Evolutionary conservation across 92 coral and sea anemone species (phyloP).

Genomic region (Anthopleura xanthogrammica): DNA sequence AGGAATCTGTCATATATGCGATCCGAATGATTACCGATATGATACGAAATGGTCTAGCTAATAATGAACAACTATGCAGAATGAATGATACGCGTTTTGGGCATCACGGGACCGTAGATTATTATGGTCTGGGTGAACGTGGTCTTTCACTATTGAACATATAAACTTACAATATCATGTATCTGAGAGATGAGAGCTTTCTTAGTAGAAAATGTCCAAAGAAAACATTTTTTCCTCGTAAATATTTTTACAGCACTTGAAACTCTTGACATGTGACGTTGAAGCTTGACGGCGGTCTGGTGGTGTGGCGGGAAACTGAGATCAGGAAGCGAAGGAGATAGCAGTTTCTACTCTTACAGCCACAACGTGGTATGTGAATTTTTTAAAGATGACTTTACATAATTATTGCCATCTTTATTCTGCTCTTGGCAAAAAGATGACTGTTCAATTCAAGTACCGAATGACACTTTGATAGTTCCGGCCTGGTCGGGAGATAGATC

Average conservation of each 20-base stretch:
- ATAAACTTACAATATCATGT: background rate
- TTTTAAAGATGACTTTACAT: too few relatives aligned
- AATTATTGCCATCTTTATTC: too few relatives aligned
- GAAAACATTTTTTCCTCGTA: background rate
- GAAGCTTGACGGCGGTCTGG: background rate
- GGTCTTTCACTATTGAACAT: background rate
- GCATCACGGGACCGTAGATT: background rate
- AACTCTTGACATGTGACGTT: background rate
- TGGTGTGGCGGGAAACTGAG: background rate
- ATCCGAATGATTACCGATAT: constrained; percentile 14
- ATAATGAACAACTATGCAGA: background rate
- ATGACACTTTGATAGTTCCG: too few relatives aligned
- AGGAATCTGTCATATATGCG: background rate
- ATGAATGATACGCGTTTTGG: background rate
- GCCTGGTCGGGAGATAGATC: too few relatives aligned
- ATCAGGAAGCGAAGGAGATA: background rate
- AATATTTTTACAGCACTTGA: background rate
- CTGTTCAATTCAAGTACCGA: too few relatives aligned
- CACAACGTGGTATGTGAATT: too few relatives aligned
- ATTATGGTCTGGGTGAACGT: background rate
- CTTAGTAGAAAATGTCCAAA: background rate
- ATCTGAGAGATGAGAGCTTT: background rate
- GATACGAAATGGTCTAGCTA: background rate
- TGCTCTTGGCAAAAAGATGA: too few relatives aligned
- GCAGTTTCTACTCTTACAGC: background rate